A percentile compares a stretch with the other conserved stretches of the same genome.
phyloP scores from a whole-genome alignment of 1,140 invertebrate species.

The Octopus sinensis region DNA sequence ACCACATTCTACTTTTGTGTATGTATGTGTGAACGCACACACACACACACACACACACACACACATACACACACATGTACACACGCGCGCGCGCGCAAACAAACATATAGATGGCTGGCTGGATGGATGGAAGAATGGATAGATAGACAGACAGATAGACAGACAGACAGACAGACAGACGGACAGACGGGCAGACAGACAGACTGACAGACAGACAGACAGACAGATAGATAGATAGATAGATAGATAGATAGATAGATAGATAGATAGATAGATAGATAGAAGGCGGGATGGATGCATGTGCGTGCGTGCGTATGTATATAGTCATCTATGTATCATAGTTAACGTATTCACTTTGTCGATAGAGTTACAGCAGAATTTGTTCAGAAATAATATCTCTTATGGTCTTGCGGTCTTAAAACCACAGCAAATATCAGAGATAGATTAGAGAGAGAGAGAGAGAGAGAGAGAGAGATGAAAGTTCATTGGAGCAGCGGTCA shows the following conservation, averaged over 20 bases:
- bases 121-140: background rate
- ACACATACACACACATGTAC: background rate
- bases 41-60: background rate
- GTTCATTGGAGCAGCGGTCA: too few species aligned
- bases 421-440: too few species aligned
- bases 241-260: background rate
- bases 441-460: too few species aligned
- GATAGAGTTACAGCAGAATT: too few species aligned
- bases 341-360: too few species aligned
- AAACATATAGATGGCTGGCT: background rate
- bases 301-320: too few species aligned
- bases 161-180: background rate
- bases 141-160: background rate
- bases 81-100: background rate
- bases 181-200: background rate
- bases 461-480: too few species aligned
- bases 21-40: background rate
- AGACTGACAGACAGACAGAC: background rate
- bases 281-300: too few species aligned
- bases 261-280: background rate
- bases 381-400: too few species aligned
- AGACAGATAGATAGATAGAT: background rate
- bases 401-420: too few species aligned
- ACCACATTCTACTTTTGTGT: background rate
- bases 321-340: too few species aligned